Percentiles rank a stretch among this genome's conserved stretches.
These are phyloP conservation scores for Papilio protenor DNA, from an alignment of 2,888 invertebrate species.

Conservation along the genomic window DNA sequence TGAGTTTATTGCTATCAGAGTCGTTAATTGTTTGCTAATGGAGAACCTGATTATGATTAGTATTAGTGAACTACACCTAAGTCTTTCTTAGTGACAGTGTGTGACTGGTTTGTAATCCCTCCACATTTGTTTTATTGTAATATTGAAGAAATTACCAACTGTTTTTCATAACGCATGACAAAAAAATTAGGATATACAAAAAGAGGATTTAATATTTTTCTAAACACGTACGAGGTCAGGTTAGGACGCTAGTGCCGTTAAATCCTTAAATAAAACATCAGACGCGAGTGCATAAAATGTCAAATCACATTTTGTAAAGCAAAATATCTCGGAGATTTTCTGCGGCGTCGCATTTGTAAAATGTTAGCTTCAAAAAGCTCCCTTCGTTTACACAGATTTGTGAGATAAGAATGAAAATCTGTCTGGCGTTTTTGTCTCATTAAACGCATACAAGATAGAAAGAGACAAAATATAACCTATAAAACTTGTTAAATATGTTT, in stretches of 20 bases:
- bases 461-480: constrained; percentile 1
- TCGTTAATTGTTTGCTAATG: no score
- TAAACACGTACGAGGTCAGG: neutral
- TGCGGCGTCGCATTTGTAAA: constrained; percentile 6
- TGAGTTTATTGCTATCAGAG: no score
- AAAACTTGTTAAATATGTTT: no score
- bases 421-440: neutral
- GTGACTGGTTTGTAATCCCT: no score
- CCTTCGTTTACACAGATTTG: constrained; percentile 3
- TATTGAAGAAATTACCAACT: no score
- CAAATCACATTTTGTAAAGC: constrained; percentile 3
- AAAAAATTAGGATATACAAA: neutral
- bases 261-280: neutral
- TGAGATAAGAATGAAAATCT: neutral
- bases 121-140: no score
- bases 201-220: neutral
- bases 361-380: neutral
- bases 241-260: neutral
- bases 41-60: no score
- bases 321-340: neutral
- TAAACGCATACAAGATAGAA: neutral
- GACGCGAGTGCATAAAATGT: neutral
- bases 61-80: no score
- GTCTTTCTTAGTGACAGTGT: no score
- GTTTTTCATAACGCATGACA: neutral